Conservation (phyloP, 2,888 invertebrate genomes). For the Hirtodrosophila duncani region DNA sequence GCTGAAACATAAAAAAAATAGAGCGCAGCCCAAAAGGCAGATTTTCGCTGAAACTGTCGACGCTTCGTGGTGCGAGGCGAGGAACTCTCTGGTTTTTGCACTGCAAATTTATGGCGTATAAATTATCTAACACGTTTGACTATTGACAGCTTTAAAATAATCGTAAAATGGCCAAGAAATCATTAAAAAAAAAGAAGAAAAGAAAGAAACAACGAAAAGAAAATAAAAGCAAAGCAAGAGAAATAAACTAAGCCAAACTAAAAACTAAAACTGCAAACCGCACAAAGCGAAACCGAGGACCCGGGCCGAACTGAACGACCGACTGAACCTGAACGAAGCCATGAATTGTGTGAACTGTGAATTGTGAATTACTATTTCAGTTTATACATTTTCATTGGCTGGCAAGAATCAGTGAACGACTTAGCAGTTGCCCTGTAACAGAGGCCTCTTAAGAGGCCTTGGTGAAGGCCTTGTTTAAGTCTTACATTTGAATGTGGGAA, state of each 20-base stretch:
- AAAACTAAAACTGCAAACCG: conserved; percentile 11
- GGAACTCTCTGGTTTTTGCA: conserved; percentile 45
- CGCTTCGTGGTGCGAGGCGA: too few species aligned
- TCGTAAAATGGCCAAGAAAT: conserved; percentile 70
- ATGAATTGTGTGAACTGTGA: too few species aligned
- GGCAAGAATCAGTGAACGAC: too few species aligned
- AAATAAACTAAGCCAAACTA: conserved; percentile 1
- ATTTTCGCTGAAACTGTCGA: too few species aligned
- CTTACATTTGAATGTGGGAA: too few species aligned
- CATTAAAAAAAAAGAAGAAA: conserved; percentile 56
- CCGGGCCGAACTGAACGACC: too few species aligned
- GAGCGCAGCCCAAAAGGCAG: neutral
- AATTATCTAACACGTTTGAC: conserved; percentile 74
- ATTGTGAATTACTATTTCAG: conserved; percentile 72
- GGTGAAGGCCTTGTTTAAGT: too few species aligned
- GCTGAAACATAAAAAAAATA: neutral
- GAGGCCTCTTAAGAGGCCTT: too few species aligned
- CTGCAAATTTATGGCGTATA: conserved; percentile 73
- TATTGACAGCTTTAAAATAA: conserved; percentile 74
- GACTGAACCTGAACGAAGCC: conserved; percentile 28
- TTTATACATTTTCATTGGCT: too few species aligned
- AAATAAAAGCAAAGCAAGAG: conserved; percentile 2
- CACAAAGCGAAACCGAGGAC: conserved; percentile 28
- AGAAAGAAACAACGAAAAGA: conserved; percentile 39
- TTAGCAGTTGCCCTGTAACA: too few species aligned